Base-by-base conservation (phyloP, 2,797 vertebrate species). In the Phyllotis vaccarum region DNA sequence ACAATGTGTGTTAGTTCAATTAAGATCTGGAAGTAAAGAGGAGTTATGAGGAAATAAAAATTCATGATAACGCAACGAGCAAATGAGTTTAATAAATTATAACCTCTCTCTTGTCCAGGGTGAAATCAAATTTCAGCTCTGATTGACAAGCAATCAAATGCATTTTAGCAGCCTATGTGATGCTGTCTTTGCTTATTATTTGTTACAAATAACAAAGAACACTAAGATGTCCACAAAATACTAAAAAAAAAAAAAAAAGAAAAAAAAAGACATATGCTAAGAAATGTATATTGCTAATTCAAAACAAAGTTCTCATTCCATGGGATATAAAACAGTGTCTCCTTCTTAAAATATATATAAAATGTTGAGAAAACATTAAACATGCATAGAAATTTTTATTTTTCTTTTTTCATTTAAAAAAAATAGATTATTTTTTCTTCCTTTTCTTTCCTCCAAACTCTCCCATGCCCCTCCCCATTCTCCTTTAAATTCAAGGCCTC, bases 11-110 rank as follows among this genome's bases (percentile, higher is more conserved):
- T 29, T 62, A 27, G 17, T 56, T 60, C 29, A 92, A 49, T 76
- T 91, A 49, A 86, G 52, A n/a, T 90, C 83, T 91, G 49, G 62
- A 2, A 37, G 4, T 19, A n/a, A 19, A 7, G 31, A 75, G 40
- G 19, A 5, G 29, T 43, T 86, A 74, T 31, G 11, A 81, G 37
- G n/a, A 60, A 72, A 46, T 40, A 46, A 85, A 58, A 79, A 40
- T 90, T 89, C 31, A 29, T 43, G 66, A 37, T 60, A 75, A 54
- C 27, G 83, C 37, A 68, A 3, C 85, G 27, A 94, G 56, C 93
- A 49, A 78, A 5, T 81, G 27, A 92, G 49, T 93, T 88, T 49
- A 78, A 92, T 82, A 86, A 95, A 70, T 95, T 43, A 79, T 91
- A 80, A 81, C 16, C 29, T 52, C 68, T 76, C 6, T 94, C 19